phyloP scores from a whole-genome alignment of 2,113 vertebrate species.

The Spilogale gracilis region DNA sequence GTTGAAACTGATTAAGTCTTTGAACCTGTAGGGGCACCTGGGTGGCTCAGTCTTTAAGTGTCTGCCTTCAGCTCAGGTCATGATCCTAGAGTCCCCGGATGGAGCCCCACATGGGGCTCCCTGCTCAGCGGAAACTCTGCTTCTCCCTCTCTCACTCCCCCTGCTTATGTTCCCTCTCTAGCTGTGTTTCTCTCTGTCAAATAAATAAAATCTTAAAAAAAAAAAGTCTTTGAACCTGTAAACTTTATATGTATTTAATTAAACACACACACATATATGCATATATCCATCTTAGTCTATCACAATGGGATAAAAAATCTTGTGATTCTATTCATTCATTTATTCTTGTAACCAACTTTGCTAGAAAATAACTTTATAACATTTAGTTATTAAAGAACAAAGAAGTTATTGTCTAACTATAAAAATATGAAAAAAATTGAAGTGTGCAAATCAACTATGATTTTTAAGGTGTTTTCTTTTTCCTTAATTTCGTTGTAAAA shows the following conservation, averaged over 20 bases:
- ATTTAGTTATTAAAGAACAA: conserved; percentile 18
- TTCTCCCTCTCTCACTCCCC: no score
- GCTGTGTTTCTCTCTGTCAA: no score
- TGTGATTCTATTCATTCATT: background rate
- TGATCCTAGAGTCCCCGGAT: no score
- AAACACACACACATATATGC: background rate
- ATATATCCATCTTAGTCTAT: background rate
- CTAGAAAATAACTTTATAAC: background rate
- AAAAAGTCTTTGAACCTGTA: background rate
- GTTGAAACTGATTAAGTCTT: background rate
- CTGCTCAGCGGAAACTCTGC: no score
- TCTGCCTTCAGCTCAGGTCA: no score
- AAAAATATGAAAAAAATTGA: background rate
- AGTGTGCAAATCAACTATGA: background rate
- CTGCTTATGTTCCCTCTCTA: no score
- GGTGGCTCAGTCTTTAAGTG: no score
- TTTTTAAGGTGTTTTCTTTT: background rate
- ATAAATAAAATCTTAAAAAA: no score
- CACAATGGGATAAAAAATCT: background rate
- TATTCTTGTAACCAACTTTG: background rate
- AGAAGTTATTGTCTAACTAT: background rate
- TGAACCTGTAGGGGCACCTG: background rate
- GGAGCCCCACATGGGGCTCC: no score
- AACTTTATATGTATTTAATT: background rate
- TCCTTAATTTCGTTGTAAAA: background rate